Conservation (phyloP, 2,888 invertebrate species). For the Harmothoe impar region DNA sequence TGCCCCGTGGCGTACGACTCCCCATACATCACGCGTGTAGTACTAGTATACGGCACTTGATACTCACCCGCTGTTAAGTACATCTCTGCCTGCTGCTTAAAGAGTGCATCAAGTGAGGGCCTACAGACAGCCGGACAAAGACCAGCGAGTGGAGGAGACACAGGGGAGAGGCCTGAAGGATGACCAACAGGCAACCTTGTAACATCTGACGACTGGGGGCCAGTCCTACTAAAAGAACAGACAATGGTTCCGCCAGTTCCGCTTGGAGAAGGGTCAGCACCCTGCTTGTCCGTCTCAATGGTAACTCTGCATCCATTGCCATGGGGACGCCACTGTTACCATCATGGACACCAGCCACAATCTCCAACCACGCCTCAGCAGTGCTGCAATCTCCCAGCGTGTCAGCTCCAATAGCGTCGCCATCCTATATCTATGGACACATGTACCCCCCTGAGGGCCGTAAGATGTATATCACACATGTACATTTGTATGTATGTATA, state of each 20-base stretch:
- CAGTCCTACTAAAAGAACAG: neutral
- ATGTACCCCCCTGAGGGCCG: neutral
- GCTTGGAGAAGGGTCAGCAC: slow-evolving; percentile 2
- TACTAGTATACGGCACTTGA: slow-evolving; percentile 13
- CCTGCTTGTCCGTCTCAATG: neutral
- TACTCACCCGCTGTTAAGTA: neutral
- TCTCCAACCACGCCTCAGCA: neutral
- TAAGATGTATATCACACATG: no score
- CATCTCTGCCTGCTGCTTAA: neutral
- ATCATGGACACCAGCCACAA: neutral
- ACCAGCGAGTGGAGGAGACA: neutral
- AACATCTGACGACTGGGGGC: neutral
- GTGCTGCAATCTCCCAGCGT: neutral
- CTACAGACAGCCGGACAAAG: neutral
- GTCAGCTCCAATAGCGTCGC: neutral
- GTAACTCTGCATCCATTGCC: neutral
- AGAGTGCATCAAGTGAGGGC: slow-evolving; percentile 2
- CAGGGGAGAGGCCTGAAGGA: neutral
- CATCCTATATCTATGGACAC: neutral
- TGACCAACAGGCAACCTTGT: slow-evolving; percentile 9
- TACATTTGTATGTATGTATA: no score
- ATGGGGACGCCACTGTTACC: neutral
- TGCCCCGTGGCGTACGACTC: neutral
- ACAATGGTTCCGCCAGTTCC: neutral
- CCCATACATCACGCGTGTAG: slow-evolving; percentile 24